Evolutionary conservation across 2,888 invertebrate genomes (phyloP), one percentile per base, ranked within the genome.

Genomic region (Ernsta delagoae): DNA sequence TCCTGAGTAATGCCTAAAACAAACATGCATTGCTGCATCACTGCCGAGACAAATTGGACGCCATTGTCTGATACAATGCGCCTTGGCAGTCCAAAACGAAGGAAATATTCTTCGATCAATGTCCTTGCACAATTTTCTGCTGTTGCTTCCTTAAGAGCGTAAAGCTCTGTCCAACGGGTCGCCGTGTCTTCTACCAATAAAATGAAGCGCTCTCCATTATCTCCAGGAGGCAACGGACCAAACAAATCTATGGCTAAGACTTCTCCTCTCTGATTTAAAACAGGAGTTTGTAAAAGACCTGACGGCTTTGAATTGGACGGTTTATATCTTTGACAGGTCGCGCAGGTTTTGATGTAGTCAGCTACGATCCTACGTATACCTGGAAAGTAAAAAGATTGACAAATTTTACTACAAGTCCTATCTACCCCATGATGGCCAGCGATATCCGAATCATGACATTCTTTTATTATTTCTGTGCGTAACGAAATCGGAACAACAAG

Each of bases 61-160:
- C 75, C 75, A 43, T 73, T 75, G 50, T 73, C 75, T 9, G 70
- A 70, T 4, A 70, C 64, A 7, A 72, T 62, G 7, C 72, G 63
- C 9, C 72, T 48, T 5, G 72, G 64, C 11, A 64, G 43, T 9
- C 50, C 50, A 8, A 16, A 50, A 3, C 50, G 16, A 16, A 50
- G 50, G 50, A 50, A 50, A 50, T 50, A 16, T 16, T 50, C 50
- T 16, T 50, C 50, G 16, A 50, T 16, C 16, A 50, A 12, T 2
- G 50, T 50, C 12, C 50, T 16, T 5, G 50, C 50, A 50, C 50
- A 50, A 16, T 7, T 16, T 7, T 50, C 50, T 16, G 50, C 12
- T 7, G 50, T 50, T 50, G 50, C 50, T 50, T 50, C 50, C 7
- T 50, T 50, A 5, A 50, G 16, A 50, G 16, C 12, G 7, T 16